These are phyloP conservation scores for Psix sp. DNA, from an alignment of 1,140 invertebrate species.

Conservation along the genomic window DNA sequence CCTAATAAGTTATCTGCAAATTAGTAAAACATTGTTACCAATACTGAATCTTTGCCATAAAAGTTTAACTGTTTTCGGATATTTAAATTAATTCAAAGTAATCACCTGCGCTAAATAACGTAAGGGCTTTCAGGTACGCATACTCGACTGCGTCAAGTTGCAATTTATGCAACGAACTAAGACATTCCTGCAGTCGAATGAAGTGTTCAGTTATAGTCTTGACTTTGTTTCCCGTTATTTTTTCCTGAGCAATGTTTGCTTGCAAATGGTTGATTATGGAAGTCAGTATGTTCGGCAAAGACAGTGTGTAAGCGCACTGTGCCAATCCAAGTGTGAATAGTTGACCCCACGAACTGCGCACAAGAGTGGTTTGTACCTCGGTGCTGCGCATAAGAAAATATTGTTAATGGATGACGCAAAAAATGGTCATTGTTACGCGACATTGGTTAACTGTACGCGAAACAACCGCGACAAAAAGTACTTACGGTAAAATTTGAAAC, in stretches of 20 bases:
- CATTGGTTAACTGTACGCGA: conserved; percentile 23
- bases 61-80: no score
- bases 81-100: no score
- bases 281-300: conserved; percentile 87
- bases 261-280: conserved; percentile 86
- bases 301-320: conserved; percentile 89
- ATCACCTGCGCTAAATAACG: conserved; percentile 85
- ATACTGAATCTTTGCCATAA: not conserved
- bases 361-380: conserved; percentile 88
- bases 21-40: conserved; percentile 6
- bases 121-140: conserved; percentile 92
- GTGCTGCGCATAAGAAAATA: conserved; percentile 78
- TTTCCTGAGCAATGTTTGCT: conserved; percentile 83
- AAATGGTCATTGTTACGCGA: conserved; percentile 25
- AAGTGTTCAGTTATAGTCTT: conserved; percentile 90
- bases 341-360: conserved; percentile 94
- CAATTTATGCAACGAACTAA: conserved; percentile 85
- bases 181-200: conserved; percentile 88
- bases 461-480: conserved; percentile 28
- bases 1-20: conserved; percentile 72
- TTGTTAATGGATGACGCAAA: conserved; percentile 3
- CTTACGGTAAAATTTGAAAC: conserved; percentile 87
- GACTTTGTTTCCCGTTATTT: conserved; percentile 84
- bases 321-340: conserved; percentile 94
- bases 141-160: conserved; percentile 90